Base-by-base conservation (phyloP, 2,888 invertebrate genomes). In the Mythimna impura region DNA sequence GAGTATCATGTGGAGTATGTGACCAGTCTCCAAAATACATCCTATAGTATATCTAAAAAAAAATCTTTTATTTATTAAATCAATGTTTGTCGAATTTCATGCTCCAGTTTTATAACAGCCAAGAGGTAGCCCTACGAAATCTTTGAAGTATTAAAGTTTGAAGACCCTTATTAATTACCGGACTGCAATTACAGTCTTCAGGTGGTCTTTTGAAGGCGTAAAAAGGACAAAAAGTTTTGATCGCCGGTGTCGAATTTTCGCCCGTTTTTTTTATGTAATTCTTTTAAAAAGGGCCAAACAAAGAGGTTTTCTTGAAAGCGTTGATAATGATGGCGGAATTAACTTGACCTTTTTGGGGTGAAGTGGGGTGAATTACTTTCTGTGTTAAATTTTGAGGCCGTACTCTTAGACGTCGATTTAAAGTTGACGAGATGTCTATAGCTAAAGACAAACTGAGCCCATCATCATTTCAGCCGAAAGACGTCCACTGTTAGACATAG, bases 111-210 rank as follows among this genome's bases (percentile, higher is more conserved):
- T 7, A 17, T 3, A 57, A 36, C 47, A 43, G 40, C 20, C 40
- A 14, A 25, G 22, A 30, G 76, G 30, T 73, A 83, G 6, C 86
- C 81, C 87, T 85, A 40, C 30, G 25, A 50, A 80, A 79, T 81
- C 71, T 75, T 76, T 82, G 69, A 85, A 86, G 77, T 87, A 85
- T 72, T 70, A 72, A 85, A 88, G 83, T 88, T 85, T 80, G 73
- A 73, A 81, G 87, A 83, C 87, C 89, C 90, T 93, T 94, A 94
- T 94, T 94, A 94, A 94, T 94, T 93, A 94, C 92, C 87, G 90
- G 90, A 89, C 88, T 78, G 88, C 91, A 92, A 94, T 94, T 92
- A 91, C 87, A 81, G 87, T 87, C 88, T 91, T 88, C 89, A 91
- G 90, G 90, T 91, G 89, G 84, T 86, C 83, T 85, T 86, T 87